These are phyloP conservation scores for Florisuga fusca DNA, from an alignment of 2,797 vertebrate species.

Conservation along the genomic window DNA sequence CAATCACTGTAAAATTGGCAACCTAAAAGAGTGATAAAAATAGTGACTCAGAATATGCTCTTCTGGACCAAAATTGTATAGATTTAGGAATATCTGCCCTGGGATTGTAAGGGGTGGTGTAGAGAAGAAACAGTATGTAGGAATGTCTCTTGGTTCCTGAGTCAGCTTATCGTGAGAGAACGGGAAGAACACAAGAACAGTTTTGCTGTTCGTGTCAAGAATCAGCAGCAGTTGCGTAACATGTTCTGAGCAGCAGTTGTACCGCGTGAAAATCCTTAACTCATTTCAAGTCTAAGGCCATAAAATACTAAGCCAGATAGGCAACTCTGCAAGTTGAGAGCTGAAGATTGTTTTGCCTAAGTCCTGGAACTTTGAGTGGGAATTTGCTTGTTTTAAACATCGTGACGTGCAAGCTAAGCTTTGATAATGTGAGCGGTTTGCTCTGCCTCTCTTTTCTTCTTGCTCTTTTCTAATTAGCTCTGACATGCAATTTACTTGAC, in stretches of 20 bases:
- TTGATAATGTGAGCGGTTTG: neutral
- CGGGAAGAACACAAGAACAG: neutral
- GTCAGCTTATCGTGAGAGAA: neutral
- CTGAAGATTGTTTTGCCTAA: neutral
- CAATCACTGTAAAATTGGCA: neutral
- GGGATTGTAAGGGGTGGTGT: neutral
- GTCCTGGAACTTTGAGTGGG: neutral
- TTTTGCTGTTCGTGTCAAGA: neutral
- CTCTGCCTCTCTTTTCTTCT: neutral
- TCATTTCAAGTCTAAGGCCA: neutral
- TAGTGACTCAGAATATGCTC: neutral
- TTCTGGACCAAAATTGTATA: neutral
- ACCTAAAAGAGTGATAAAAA: neutral
- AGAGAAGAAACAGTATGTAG: neutral
- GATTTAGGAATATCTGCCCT: neutral
- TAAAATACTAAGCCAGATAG: neutral
- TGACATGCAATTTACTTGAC: conserved; percentile 44
- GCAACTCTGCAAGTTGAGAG: neutral
- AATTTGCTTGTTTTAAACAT: neutral
- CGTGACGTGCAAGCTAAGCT: neutral
- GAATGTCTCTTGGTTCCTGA: neutral
- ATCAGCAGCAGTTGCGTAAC: neutral
- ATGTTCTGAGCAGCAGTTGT: neutral
- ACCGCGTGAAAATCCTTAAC: neutral
- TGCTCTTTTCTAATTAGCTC: conserved; percentile 29